These are phyloP conservation scores for Pelodytes ibericus DNA, from an alignment of 2,797 vertebrate genomes.

Conservation along the genomic window DNA sequence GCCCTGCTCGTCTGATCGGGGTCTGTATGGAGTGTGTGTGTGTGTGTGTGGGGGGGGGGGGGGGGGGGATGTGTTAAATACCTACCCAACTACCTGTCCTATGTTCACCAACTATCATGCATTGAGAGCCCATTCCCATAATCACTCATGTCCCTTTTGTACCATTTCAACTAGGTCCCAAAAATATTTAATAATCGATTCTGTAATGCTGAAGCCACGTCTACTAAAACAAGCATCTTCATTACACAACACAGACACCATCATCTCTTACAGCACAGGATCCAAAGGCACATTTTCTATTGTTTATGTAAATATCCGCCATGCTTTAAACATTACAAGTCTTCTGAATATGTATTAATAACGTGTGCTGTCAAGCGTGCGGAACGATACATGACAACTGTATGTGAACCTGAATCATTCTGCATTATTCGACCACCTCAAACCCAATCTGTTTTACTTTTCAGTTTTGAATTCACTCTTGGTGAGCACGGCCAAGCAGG, in stretches of 20 bases:
- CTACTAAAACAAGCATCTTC: not conserved
- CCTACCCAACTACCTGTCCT: too few relatives aligned
- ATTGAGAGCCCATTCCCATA: too few relatives aligned
- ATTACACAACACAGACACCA: slow-evolving; percentile 15
- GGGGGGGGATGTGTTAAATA: too few relatives aligned
- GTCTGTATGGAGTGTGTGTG: too few relatives aligned
- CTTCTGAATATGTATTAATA: slow-evolving; percentile 13
- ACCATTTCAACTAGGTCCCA: too few relatives aligned
- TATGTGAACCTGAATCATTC: slow-evolving; percentile 8
- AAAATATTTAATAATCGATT: not conserved
- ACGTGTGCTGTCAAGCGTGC: not conserved
- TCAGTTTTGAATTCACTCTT: slow-evolving; percentile 30
- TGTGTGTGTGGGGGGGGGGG: too few relatives aligned
- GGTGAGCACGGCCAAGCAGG: too few relatives aligned
- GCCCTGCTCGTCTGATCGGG: too few relatives aligned
- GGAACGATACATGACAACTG: slow-evolving; percentile 15
- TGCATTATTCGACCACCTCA: slow-evolving; percentile 19
- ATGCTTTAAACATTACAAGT: not conserved
- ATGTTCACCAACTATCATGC: too few relatives aligned
- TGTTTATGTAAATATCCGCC: slow-evolving; percentile 1
- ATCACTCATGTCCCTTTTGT: too few relatives aligned
- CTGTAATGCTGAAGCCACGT: not conserved
- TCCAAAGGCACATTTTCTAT: slow-evolving; percentile 5
- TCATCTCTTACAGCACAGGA: not conserved
- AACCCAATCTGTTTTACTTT: slow-evolving; percentile 22